Evolutionary conservation across 2,888 invertebrate genomes (phyloP).

Genomic region (Lacanobia oleracea): DNA sequence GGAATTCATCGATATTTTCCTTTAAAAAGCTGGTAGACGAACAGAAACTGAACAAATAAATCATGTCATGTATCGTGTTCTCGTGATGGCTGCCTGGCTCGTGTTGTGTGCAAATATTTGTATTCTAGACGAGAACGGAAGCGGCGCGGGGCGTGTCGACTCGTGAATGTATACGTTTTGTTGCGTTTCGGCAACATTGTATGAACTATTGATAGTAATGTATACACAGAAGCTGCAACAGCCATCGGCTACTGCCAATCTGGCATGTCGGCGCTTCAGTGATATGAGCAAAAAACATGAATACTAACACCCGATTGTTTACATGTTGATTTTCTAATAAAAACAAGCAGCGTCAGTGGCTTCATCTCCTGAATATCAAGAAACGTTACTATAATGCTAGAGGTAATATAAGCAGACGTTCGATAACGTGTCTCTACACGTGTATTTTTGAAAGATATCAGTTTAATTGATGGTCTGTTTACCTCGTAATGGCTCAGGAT

Average conservation of each 20-base stretch:
- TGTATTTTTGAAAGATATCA: slow-evolving; percentile 32
- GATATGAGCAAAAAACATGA: slow-evolving; percentile 46
- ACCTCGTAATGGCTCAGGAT: slow-evolving; percentile 27
- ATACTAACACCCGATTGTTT: slow-evolving; percentile 41
- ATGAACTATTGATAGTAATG: slow-evolving; percentile 67
- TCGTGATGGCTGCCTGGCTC: slow-evolving; percentile 42
- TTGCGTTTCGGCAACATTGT: slow-evolving; percentile 68
- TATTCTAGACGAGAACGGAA: slow-evolving; percentile 80
- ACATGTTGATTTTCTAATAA: slow-evolving; percentile 31
- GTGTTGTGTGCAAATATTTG: slow-evolving; percentile 72
- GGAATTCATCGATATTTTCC: slow-evolving; percentile 19
- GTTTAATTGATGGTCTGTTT: slow-evolving; percentile 38
- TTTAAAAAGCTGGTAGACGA: slow-evolving; percentile 19
- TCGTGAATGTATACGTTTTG: slow-evolving; percentile 66
- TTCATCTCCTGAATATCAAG: slow-evolving; percentile 17
- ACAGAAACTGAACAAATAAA: slow-evolving; percentile 46
- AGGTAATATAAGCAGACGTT: slow-evolving; percentile 1
- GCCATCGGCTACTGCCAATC: slow-evolving; percentile 46
- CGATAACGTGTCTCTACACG: slow-evolving; percentile 25
- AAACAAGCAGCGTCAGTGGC: slow-evolving; percentile 25
- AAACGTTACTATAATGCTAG: slow-evolving; percentile 8
- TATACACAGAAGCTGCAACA: slow-evolving; percentile 54
- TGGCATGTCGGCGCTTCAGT: slow-evolving; percentile 21
- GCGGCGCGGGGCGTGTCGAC: slow-evolving; percentile 66
- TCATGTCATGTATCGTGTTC: slow-evolving; percentile 37